These are phyloP conservation scores for Heteronetta atricapilla DNA, from an alignment of 2,113 vertebrate genomes.

Conservation along the genomic window DNA sequence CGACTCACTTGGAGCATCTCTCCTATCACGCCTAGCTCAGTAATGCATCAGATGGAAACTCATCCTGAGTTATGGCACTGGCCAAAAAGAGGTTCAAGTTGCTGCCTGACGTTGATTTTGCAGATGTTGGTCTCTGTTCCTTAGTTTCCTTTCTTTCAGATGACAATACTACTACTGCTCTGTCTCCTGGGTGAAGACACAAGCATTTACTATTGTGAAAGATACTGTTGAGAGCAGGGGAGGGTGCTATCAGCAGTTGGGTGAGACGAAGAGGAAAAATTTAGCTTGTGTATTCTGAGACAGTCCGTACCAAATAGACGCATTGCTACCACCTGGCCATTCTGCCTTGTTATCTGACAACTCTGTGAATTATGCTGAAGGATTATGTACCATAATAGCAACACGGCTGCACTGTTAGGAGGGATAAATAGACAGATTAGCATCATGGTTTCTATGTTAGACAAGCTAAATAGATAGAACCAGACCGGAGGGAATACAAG, in stretches of 20 bases:
- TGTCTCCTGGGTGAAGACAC: not conserved
- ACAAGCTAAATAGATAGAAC: conserved; percentile 48
- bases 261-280: not conserved
- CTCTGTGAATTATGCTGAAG: conserved; percentile 46
- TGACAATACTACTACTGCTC: rapidly evolving
- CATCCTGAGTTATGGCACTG: not conserved
- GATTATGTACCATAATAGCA: conserved; percentile 48
- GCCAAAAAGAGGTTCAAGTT: no score
- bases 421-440: conserved; percentile 56
- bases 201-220: not conserved
- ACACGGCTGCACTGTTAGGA: conserved; percentile 43
- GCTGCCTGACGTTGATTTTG: rapidly evolving
- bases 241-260: not conserved
- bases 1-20: not conserved
- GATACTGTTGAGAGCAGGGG: not conserved
- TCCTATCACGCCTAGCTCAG: not conserved
- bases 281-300: not conserved
- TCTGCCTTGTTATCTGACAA: conserved; percentile 38
- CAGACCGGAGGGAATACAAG: conserved; percentile 28
- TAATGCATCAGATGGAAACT: not conserved
- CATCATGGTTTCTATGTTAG: conserved; percentile 20
- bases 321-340: conserved; percentile 34
- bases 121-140: rapidly evolving
- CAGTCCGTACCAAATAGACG: not conserved
- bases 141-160: not conserved